Evolutionary conservation across 2,797 vertebrate species (phyloP).

Genomic region (Takifugu rubripes): DNA sequence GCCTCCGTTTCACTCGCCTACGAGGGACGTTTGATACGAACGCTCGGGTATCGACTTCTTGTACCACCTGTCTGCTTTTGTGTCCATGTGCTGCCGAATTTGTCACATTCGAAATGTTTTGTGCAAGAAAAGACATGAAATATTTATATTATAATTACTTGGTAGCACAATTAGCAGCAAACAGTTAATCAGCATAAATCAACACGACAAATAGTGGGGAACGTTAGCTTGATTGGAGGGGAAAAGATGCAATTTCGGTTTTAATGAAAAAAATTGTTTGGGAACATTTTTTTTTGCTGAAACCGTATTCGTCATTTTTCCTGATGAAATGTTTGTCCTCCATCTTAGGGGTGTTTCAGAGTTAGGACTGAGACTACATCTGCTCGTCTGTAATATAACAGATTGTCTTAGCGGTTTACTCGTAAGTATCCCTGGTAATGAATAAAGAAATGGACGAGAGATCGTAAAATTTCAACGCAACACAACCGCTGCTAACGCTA

Average conservation of each 20-base stretch:
- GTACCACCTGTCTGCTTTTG: conserved; percentile 36
- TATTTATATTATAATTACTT: conserved; percentile 68
- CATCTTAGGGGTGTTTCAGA: neutral
- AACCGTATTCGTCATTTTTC: conserved; percentile 4
- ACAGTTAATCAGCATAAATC: conserved; percentile 66
- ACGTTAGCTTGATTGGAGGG: conserved; percentile 36
- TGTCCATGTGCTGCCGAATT: conserved; percentile 26
- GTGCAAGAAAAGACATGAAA: conserved; percentile 26
- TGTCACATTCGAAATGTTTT: conserved; percentile 31
- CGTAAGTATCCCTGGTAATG: no score
- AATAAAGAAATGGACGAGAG: no score
- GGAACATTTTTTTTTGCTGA: conserved; percentile 19
- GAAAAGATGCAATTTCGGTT: conserved; percentile 34
- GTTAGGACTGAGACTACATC: neutral
- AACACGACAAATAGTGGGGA: conserved; percentile 51
- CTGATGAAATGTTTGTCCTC: neutral
- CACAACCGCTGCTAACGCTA: no score
- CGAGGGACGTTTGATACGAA: conserved; percentile 20
- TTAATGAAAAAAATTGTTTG: conserved; percentile 34
- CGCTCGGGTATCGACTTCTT: conserved; percentile 13
- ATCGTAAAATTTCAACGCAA: no score
- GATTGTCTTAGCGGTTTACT: no score
- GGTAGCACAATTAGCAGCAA: conserved; percentile 53
- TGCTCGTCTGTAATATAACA: conserved; percentile 4
- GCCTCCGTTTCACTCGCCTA: conserved; percentile 5